Base-by-base conservation (phyloP, 2,113 vertebrate species). In the Butorides virescens region DNA sequence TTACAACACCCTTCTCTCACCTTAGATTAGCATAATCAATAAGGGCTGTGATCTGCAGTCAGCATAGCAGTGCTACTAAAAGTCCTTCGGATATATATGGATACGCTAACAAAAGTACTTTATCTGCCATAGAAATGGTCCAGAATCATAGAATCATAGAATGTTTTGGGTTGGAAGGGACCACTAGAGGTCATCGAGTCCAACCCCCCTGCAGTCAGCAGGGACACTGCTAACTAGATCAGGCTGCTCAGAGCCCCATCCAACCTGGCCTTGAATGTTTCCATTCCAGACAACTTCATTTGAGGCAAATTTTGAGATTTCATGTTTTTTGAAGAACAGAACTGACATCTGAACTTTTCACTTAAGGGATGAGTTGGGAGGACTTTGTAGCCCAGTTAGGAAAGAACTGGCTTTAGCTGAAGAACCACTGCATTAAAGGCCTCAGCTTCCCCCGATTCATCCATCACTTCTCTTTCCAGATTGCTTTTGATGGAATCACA, bases 81-180 rank as follows among this genome's bases (percentile, higher is more conserved):
- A 2, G 36, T 15, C 77, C 80, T n/a, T 5, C 7, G 50, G 49
- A 47, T 1, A 1, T 1, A 11, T 2, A 49, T 2, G 30, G 30
- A 4, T 7, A 3, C 2, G 30, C 37, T 12, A 53, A 58, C 19
- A 56, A 29, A 66, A 61, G 20, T 20, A n/a, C 22, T n/a, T 91
- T 11, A 14, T 30, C 73, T 11, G 44, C 6, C 29, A 26, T 0
- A 29, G 36, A 21, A 80, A 80, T 46, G 18, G 56, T 9, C 29
- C 44, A 72, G 53, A 14, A n/a, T n/a, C n/a, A n/a, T n/a, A n/a
- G n/a, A n/a, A n/a, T n/a, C n/a, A n/a, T n/a, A n/a, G n/a, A n/a
- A n/a, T n/a, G n/a, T n/a, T n/a, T n/a, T n/a, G n/a, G n/a, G n/a
- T n/a, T n/a, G n/a, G n/a, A n/a, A n/a, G n/a, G n/a, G n/a, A n/a